Conservation (phyloP, 2,797 vertebrate genomes). For the Hybognathus amarus region DNA sequence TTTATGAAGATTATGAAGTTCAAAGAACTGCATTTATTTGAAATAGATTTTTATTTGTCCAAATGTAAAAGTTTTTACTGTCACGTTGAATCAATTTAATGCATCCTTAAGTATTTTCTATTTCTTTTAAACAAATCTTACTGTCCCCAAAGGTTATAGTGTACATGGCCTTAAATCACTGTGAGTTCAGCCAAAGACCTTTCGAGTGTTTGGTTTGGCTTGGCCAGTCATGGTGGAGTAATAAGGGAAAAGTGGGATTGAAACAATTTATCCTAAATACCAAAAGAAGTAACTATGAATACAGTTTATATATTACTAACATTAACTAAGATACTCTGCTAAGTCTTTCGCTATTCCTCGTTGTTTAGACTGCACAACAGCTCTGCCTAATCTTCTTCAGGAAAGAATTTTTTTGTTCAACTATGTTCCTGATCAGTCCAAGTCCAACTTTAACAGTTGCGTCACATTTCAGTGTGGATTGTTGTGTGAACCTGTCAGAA, state of each 20-base stretch:
- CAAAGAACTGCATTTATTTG: too few relatives aligned
- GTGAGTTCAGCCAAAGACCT: neutral
- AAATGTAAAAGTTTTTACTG: too few relatives aligned
- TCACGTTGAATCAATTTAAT: neutral
- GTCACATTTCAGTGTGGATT: neutral
- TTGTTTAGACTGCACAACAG: neutral
- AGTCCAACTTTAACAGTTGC: neutral
- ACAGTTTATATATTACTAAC: neutral
- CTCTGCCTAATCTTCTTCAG: neutral
- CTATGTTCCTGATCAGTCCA: neutral
- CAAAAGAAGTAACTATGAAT: neutral
- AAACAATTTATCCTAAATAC: neutral
- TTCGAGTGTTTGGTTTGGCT: neutral
- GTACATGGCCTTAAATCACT: neutral
- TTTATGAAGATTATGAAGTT: neutral
- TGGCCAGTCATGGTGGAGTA: neutral
- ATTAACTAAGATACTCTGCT: neutral
- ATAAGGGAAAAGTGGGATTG: neutral
- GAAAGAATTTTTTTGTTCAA: neutral
- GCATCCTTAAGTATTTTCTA: neutral
- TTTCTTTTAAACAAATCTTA: too few relatives aligned
- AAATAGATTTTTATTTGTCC: too few relatives aligned
- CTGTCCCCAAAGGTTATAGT: neutral
- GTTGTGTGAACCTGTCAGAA: neutral
- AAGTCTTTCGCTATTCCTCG: neutral